phyloP scores from a whole-genome alignment of 2,797 vertebrate genomes.

The Xyrichtys novacula region DNA sequence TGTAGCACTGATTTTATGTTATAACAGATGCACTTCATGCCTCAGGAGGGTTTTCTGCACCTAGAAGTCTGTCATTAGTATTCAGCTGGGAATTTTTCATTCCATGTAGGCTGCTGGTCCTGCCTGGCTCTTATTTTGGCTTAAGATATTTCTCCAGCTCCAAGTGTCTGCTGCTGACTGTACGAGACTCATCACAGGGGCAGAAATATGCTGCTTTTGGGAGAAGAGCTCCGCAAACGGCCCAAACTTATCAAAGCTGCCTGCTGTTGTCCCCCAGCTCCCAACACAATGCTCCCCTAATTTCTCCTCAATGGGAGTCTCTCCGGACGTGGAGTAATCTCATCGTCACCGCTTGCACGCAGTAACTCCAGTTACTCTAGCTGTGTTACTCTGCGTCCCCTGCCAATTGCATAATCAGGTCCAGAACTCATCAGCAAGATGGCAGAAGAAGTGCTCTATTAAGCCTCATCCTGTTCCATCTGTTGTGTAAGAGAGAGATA shows the following conservation, averaged over 20 bases:
- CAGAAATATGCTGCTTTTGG: conserved; percentile 49
- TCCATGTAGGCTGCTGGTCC: conserved; percentile 49
- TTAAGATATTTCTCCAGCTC: conserved; percentile 53
- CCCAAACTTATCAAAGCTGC: conserved; percentile 66
- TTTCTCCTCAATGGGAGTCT: conserved; percentile 67
- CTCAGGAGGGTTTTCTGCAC: conserved; percentile 26
- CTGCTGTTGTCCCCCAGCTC: conserved; percentile 47
- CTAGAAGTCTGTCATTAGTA: conserved; percentile 53
- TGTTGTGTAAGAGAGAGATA: conserved; percentile 83
- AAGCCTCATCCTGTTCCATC: conserved; percentile 82
- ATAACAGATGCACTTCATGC: conserved; percentile 33
- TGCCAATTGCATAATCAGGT: conserved; percentile 83
- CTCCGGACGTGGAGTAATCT: conserved; percentile 64
- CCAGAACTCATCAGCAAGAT: conserved; percentile 81
- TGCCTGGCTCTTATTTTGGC: conserved; percentile 54
- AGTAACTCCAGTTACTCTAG: conserved; percentile 57
- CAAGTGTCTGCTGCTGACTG: conserved; percentile 44
- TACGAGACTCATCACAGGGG: conserved; percentile 54
- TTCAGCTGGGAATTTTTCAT: conserved; percentile 48
- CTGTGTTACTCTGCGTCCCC: conserved; percentile 63
- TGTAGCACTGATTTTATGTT: conserved; percentile 21
- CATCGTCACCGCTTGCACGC: conserved; percentile 60
- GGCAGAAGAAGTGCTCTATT: conserved; percentile 81
- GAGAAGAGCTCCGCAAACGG: conserved; percentile 54
- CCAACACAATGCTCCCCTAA: conserved; percentile 56